Conservation (phyloP, 2,888 invertebrate genomes). For the Drosophila koepferae region DNA sequence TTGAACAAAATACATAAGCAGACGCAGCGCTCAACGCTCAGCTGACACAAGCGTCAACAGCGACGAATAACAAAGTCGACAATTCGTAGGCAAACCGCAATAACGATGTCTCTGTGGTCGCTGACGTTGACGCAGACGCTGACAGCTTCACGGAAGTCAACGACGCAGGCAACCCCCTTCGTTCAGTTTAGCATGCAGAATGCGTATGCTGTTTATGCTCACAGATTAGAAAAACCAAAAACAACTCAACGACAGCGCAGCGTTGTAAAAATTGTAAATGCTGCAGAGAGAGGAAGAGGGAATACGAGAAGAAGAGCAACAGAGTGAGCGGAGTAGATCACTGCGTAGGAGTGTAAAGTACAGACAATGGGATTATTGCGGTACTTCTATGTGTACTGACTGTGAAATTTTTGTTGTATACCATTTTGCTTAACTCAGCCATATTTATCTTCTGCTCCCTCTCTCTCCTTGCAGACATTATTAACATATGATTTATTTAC, state of each 20-base stretch:
- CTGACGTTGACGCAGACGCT: constrained; percentile 7
- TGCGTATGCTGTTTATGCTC: constrained; percentile 46
- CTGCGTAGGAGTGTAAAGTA: constrained; percentile 12
- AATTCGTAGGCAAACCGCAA: constrained; percentile 56
- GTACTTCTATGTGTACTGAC: constrained; percentile 63
- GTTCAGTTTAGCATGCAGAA: constrained; percentile 52
- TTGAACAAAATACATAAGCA: constrained; percentile 30
- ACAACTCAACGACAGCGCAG: constrained; percentile 11
- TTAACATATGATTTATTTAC: constrained; percentile 54
- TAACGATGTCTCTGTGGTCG: constrained; percentile 19
- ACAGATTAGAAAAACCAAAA: constrained; percentile 46
- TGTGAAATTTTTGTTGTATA: constrained; percentile 64
- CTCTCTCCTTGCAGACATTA: background rate
- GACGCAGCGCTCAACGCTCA: constrained; percentile 33
- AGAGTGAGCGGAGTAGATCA: background rate
- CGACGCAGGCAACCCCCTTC: constrained; percentile 11
- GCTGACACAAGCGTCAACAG: constrained; percentile 34
- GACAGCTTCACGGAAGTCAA: constrained; percentile 51
- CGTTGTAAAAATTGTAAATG: constrained; percentile 39
- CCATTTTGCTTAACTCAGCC: constrained; percentile 54
- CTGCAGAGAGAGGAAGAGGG: constrained; percentile 1
- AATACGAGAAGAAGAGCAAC: background rate
- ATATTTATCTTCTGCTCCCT: constrained; percentile 1
- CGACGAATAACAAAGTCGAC: constrained; percentile 67
- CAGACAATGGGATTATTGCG: constrained; percentile 26